Evolutionary conservation across 1,140 invertebrate species (phyloP).

Genomic region (Pectinophora gossypiella): DNA sequence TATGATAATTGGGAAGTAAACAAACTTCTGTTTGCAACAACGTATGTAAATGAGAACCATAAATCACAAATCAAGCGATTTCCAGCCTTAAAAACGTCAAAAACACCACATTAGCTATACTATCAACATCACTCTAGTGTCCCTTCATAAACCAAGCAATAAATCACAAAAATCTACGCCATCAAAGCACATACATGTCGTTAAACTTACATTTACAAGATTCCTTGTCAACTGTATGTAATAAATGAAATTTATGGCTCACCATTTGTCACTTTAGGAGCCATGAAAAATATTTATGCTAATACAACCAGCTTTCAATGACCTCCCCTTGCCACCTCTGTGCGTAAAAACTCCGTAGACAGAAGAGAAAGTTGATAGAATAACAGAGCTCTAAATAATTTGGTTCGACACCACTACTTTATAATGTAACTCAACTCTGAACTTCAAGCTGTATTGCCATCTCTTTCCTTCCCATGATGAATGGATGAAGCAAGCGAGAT

Average conservation of each 20-base stretch:
- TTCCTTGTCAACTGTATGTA: slow-evolving; percentile 37
- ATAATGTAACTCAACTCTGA: slow-evolving; percentile 32
- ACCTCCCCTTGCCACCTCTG: slow-evolving; percentile 13
- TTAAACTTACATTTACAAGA: slow-evolving; percentile 51
- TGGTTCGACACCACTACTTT: slow-evolving; percentile 12
- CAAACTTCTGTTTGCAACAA: no score
- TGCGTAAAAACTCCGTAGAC: neutral
- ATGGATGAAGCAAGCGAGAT: slow-evolving; percentile 24
- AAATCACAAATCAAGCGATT: no score
- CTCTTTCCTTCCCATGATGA: slow-evolving; percentile 23
- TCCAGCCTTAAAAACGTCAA: no score
- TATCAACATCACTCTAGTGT: no score
- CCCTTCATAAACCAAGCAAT: no score
- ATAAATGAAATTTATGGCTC: slow-evolving; percentile 48
- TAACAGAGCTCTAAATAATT: slow-evolving; percentile 18
- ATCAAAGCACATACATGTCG: slow-evolving; percentile 29
- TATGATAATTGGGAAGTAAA: no score
- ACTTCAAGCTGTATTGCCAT: slow-evolving; percentile 20
- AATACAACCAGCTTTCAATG: slow-evolving; percentile 17
- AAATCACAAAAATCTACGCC: slow-evolving; percentile 29
- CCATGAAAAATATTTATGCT: slow-evolving; percentile 42
- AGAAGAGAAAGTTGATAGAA: neutral
- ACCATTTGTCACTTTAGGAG: slow-evolving; percentile 39
- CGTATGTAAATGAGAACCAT: no score
- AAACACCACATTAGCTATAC: no score